A percentile compares a stretch with the other conserved stretches of the same genome.
These are phyloP conservation scores for Athrips mouffetella DNA, from an alignment of 2,888 invertebrate genomes.

Conservation along the genomic window DNA sequence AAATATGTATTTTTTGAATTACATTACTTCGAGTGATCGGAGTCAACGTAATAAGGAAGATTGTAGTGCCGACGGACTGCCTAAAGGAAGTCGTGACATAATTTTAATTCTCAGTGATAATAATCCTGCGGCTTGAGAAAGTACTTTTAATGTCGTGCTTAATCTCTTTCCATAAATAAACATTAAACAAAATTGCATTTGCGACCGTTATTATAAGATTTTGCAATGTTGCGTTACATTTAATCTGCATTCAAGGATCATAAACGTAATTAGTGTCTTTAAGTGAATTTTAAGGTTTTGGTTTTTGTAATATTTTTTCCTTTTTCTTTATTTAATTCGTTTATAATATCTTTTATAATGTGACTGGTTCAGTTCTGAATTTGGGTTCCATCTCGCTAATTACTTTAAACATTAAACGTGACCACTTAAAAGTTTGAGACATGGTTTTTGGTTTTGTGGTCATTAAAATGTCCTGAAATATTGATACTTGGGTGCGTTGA, in stretches of 20 bases:
- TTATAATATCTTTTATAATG: neutral
- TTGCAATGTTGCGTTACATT: neutral
- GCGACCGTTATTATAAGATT: constrained; percentile 11
- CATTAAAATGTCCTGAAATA: neutral
- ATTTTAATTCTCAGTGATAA: constrained; percentile 36
- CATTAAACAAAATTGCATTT: constrained; percentile 11
- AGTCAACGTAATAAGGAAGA: constrained; percentile 22
- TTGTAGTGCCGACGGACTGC: constrained; percentile 10
- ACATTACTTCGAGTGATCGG: constrained; percentile 47
- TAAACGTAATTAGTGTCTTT: constrained; percentile 6
- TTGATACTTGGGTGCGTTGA: constrained; percentile 12
- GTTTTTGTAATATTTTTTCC: neutral
- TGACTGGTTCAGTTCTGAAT: neutral
- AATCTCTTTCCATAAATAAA: constrained; percentile 19
- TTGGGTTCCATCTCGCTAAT: neutral
- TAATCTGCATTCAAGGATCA: constrained; percentile 1
- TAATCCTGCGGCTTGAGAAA: constrained; percentile 35
- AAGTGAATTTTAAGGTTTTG: neutral
- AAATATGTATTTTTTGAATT: constrained; percentile 31
- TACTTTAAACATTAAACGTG: neutral
- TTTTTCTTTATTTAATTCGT: neutral
- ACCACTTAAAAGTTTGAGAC: no score
- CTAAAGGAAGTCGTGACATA: constrained; percentile 41
- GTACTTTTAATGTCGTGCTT: constrained; percentile 24
- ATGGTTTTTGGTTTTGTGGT: neutral